Evolutionary conservation across 1,140 invertebrate genomes (phyloP), one percentile per base, ranked within the genome.

Genomic region (Eumeta japonica): DNA sequence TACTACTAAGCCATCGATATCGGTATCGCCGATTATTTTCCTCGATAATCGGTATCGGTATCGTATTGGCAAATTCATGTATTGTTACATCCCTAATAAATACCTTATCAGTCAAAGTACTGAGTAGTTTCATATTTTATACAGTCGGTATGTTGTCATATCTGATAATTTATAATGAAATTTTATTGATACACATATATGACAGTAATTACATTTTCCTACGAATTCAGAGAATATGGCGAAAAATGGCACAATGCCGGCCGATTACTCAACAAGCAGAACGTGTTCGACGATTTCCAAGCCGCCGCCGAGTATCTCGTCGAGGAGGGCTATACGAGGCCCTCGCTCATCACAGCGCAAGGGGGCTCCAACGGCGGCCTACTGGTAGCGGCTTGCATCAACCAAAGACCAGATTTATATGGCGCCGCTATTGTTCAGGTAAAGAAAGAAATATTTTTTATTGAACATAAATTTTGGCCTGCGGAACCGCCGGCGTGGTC

Each of bases 141-240:
- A 12, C 9, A 30, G 7, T 14, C 28, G 9, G 7, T 30, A 30
- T 9, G 7, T 14, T 30, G 28, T 30, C 7, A 24, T n/a, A 24
- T 24, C 20, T 24, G 28, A 5, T 30, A 24, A 7, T 7, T 30
- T 30, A 11, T 12, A 11, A 14, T 30, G 4, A 13, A 9, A 5
- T 30, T 30, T 30, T 30, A 5, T 30, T 30, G 4, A 30, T 7
- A 24, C 20, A 24, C n/a, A 5, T 24, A n/a, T 7, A 24, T 24
- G 5, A 38, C 11, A 41, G 47, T 37, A 29, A 31, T 47, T 59
- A 34, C 62, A n/a, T n/a, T n/a, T n/a, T n/a, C n/a, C n/a, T n/a
- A n/a, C n/a, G n/a, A n/a, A n/a, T n/a, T n/a, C n/a, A 90, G 94
- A 1, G 96, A 99, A 75, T 99, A 98, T 74, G 97, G 97, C 27